These are phyloP conservation scores for Heliconius ethilla DNA, from an alignment of 2,888 invertebrate species.

Conservation along the genomic window DNA sequence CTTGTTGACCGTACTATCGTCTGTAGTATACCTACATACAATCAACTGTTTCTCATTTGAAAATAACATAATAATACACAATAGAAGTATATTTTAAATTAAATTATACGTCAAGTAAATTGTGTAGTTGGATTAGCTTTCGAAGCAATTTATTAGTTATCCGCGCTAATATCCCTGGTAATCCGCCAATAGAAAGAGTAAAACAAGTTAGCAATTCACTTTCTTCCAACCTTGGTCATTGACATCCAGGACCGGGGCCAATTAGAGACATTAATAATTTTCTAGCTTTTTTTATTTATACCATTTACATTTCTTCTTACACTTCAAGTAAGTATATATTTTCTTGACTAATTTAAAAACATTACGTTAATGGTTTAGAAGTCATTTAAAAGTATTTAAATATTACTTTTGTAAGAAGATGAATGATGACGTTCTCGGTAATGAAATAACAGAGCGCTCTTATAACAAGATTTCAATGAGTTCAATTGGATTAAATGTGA, in stretches of 20 bases:
- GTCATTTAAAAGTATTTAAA: background rate
- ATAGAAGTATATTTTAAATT: conserved; percentile 21
- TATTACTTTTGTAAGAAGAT: conserved; percentile 10
- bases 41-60: background rate
- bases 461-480: conserved; percentile 32
- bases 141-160: conserved; percentile 40
- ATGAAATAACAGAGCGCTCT: conserved; percentile 11
- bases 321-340: background rate
- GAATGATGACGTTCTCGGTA: conserved; percentile 10
- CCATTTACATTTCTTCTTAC: background rate
- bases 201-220: conserved; percentile 63
- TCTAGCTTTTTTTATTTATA: background rate
- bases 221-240: conserved; percentile 68
- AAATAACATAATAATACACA: conserved; percentile 12
- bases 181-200: conserved; percentile 56
- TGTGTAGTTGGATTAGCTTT: conserved; percentile 27
- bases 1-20: no score
- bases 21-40: background rate
- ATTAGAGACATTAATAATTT: conserved; percentile 48
- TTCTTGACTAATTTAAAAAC: background rate
- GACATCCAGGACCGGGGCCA: conserved; percentile 56
- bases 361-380: background rate
- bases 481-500: conserved; percentile 35
- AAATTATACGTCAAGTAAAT: conserved; percentile 18
- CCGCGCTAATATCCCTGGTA: conserved; percentile 57